These are phyloP conservation scores for Eulemur rubriventer DNA, from an alignment of 2,797 vertebrate species.

Conservation along the genomic window DNA sequence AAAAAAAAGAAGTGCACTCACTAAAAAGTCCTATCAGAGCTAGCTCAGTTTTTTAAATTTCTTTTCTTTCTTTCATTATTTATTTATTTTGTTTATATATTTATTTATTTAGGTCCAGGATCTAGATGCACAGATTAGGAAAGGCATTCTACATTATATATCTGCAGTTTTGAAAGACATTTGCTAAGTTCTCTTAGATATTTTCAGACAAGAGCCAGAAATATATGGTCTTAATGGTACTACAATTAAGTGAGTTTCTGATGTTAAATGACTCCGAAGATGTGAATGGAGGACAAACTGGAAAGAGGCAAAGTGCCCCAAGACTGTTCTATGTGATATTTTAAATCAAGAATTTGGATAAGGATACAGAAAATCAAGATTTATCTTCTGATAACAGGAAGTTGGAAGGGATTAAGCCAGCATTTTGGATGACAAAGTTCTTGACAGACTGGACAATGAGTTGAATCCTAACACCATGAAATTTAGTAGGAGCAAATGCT, in stretches of 20 bases:
- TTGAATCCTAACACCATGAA: neutral
- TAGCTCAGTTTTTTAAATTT: neutral
- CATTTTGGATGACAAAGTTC: neutral
- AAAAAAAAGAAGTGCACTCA: neutral
- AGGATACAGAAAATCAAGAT: neutral
- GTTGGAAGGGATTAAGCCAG: neutral
- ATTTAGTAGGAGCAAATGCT: neutral
- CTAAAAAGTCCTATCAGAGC: neutral
- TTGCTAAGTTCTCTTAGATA: neutral
- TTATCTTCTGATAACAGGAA: neutral
- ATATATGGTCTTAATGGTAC: neutral
- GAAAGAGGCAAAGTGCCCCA: neutral
- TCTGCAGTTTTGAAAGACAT: neutral
- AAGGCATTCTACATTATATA: neutral
- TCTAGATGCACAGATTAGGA: neutral
- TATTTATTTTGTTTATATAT: neutral
- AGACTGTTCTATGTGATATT: neutral
- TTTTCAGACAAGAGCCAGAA: neutral
- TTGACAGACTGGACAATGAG: neutral
- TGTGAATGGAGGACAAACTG: neutral
- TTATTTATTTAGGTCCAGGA: neutral
- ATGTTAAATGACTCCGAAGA: neutral
- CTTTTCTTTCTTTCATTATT: neutral
- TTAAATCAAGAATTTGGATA: neutral
- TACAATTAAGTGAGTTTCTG: neutral